These are phyloP conservation scores for Acrossocheilus wenchowensis DNA, from an alignment of 2,797 vertebrate genomes.

Conservation along the genomic window DNA sequence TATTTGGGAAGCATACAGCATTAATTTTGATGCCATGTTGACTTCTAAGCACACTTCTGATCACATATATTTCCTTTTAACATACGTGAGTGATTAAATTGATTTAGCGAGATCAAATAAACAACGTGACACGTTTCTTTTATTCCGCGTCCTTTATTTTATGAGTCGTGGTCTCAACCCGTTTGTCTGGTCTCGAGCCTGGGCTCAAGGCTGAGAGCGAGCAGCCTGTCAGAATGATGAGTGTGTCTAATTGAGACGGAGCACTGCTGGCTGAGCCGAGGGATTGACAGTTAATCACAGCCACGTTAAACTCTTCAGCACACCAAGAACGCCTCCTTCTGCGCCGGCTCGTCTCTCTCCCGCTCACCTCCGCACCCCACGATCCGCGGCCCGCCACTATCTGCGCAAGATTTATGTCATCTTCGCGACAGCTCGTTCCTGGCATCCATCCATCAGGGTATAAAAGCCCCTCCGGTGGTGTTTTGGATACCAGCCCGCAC, in stretches of 20 bases:
- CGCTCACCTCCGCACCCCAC: conserved; percentile 64
- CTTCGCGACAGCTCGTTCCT: conserved; percentile 64
- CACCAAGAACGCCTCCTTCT: conserved; percentile 66
- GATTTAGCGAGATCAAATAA: conserved; percentile 14
- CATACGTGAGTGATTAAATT: neutral
- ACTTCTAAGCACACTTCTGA: neutral
- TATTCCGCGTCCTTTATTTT: conserved; percentile 7
- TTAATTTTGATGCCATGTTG: neutral
- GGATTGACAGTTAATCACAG: conserved; percentile 82
- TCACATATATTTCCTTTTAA: neutral
- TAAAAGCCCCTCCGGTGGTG: conserved; percentile 59
- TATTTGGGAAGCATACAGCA: neutral
- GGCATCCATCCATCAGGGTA: conserved; percentile 71
- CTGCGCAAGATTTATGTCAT: conserved; percentile 73
- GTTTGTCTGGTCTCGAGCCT: conserved; percentile 35
- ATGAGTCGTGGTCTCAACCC: conserved; percentile 40
- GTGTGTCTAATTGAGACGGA: conserved; percentile 73
- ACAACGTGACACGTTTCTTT: neutral
- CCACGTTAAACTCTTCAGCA: conserved; percentile 76
- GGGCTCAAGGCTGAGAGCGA: conserved; percentile 73
- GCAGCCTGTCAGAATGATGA: conserved; percentile 74
- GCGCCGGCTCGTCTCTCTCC: conserved; percentile 58
- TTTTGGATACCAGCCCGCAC: conserved; percentile 51
- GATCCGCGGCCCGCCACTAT: conserved; percentile 68
- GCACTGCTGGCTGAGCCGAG: conserved; percentile 68